Evolutionary conservation across 2,888 invertebrate genomes (phyloP).

Genomic region (Dasysyrphus albostriatus): DNA sequence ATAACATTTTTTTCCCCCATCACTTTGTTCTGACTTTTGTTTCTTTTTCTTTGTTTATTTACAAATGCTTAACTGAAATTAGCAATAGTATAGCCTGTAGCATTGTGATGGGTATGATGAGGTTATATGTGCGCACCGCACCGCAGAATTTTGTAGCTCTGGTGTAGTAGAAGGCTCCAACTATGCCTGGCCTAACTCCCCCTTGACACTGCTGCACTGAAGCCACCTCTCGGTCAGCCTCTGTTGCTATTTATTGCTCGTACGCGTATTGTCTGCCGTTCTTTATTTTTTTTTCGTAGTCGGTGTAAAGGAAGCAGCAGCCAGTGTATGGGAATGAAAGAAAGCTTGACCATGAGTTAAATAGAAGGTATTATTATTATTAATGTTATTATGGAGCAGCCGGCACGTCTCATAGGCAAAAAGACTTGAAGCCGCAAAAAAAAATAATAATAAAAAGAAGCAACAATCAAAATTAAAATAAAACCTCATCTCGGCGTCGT

Average conservation of each 20-base stretch:
- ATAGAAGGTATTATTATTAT: slow-evolving; percentile 62
- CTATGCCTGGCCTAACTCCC: slow-evolving; percentile 7
- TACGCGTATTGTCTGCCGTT: slow-evolving; percentile 47
- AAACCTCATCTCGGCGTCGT: slow-evolving; percentile 45
- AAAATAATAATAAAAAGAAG: too few relatives aligned
- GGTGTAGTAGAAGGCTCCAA: slow-evolving; percentile 7
- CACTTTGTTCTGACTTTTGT: slow-evolving; percentile 38
- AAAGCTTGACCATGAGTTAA: slow-evolving; percentile 72
- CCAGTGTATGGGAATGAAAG: slow-evolving; percentile 54
- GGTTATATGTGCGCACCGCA: slow-evolving; percentile 11
- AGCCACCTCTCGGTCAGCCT: background rate
- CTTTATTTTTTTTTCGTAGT: slow-evolving; percentile 7
- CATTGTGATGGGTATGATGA: slow-evolving; percentile 15
- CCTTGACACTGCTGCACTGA: background rate
- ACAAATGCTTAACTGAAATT: slow-evolving; percentile 65
- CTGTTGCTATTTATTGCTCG: slow-evolving; percentile 51
- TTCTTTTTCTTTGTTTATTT: slow-evolving; percentile 63
- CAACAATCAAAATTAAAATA: slow-evolving; percentile 38
- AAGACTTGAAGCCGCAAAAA: slow-evolving; percentile 31
- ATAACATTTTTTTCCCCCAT: background rate
- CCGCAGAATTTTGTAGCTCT: slow-evolving; percentile 39
- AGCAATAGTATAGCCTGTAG: slow-evolving; percentile 45
- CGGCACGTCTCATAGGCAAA: slow-evolving; percentile 64
- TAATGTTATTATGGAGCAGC: slow-evolving; percentile 61
- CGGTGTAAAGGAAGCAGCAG: slow-evolving; percentile 28